phyloP scores from a whole-genome alignment of 2,888 invertebrate species.

The Drosophila neonasuta region DNA sequence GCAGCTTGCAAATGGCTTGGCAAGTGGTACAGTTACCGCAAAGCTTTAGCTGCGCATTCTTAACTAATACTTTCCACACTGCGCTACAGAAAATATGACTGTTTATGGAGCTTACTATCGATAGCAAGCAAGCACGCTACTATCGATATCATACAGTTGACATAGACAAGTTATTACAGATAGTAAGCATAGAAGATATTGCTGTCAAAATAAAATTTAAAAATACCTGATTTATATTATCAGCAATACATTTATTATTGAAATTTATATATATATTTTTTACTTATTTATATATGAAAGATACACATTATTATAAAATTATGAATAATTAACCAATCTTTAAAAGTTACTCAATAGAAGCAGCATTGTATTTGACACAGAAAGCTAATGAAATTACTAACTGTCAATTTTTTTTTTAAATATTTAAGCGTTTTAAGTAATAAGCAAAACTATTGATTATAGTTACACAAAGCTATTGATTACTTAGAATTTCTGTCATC shows the following conservation, averaged over 20 bases:
- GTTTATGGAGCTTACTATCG: not conserved
- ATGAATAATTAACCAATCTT: no score
- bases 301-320: no score
- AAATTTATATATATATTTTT: no score
- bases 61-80: constrained; percentile 34
- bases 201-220: no score
- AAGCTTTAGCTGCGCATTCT: constrained; percentile 46
- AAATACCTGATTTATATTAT: no score
- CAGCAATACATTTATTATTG: no score
- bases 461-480: not conserved
- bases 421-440: not conserved
- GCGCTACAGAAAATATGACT: constrained; percentile 1
- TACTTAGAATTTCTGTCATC: not conserved
- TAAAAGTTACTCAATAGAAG: not conserved
- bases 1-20: constrained; percentile 42
- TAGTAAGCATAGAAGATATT: no score
- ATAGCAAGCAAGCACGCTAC: not conserved
- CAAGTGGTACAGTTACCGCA: constrained; percentile 58
- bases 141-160: not conserved
- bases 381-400: not conserved
- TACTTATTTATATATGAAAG: no score
- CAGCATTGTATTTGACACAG: no score
- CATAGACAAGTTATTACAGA: no score
- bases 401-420: not conserved
- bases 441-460: not conserved